These are phyloP conservation scores for Sceloporus undulatus DNA, from an alignment of 2,113 vertebrate genomes.

Conservation along the genomic window DNA sequence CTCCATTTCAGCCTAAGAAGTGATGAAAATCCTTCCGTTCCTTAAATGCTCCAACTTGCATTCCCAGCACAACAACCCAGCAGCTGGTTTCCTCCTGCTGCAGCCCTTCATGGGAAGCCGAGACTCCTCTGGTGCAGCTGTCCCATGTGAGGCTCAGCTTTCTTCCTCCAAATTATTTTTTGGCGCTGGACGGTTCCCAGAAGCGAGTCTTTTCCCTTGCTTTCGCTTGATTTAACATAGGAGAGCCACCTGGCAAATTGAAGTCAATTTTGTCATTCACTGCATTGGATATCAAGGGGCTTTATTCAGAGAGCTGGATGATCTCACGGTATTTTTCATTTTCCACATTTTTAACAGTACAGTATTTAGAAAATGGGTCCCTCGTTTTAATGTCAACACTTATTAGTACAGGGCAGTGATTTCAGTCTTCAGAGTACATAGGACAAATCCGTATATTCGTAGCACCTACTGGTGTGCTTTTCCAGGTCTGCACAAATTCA, in stretches of 20 bases:
- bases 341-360: background rate
- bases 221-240: background rate
- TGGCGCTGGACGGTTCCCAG: background rate
- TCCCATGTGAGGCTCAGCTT: background rate
- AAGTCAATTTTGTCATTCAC: background rate
- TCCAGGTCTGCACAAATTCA: no score
- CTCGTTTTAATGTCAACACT: background rate
- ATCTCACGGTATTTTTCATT: background rate
- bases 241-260: background rate
- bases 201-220: background rate
- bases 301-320: background rate
- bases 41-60: no score
- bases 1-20: background rate
- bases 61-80: background rate
- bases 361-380: background rate
- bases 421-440: background rate
- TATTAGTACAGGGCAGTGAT: background rate
- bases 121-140: background rate
- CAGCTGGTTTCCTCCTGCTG: background rate
- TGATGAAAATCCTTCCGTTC: background rate
- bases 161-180: background rate
- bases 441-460: background rate
- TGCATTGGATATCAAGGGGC: background rate
- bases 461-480: no score
- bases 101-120: background rate